A percentile compares a stretch with the other conserved stretches of the same genome.
Evolutionary conservation across 2,797 vertebrate genomes (phyloP).

Genomic region (Rhinogobio ventralis): DNA sequence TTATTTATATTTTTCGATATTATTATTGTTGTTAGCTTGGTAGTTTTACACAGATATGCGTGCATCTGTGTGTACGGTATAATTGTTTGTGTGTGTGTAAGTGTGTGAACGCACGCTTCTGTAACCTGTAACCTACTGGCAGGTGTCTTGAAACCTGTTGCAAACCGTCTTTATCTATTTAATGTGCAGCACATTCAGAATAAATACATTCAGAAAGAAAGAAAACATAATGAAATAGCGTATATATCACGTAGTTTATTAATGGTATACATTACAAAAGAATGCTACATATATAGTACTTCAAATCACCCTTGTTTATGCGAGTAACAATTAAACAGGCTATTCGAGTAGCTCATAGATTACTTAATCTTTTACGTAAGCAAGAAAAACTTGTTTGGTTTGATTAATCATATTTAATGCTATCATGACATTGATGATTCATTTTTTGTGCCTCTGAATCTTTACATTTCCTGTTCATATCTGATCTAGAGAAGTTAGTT

Average conservation of each 20-base stretch:
- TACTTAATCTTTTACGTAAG: neutral
- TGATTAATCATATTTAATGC: neutral
- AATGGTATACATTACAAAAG: neutral
- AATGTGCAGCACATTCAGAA: conserved; percentile 49
- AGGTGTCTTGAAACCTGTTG: conserved; percentile 54
- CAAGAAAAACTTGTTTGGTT: neutral
- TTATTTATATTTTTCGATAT: neutral
- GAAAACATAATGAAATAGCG: neutral
- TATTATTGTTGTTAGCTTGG: neutral
- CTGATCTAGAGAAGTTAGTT: neutral
- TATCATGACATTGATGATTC: neutral
- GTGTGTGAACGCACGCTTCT: conserved; percentile 31
- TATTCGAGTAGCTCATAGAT: neutral
- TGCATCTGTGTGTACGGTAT: conserved; percentile 20
- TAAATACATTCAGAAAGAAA: conserved; percentile 39
- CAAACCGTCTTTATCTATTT: conserved; percentile 42
- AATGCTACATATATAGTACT: neutral
- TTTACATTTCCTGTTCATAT: neutral
- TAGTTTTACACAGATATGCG: neutral
- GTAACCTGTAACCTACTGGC: conserved; percentile 42
- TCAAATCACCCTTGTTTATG: neutral
- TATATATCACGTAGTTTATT: neutral
- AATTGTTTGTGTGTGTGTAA: conserved; percentile 29
- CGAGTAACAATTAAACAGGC: neutral
- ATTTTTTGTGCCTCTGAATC: neutral